phyloP scores from a whole-genome alignment of 2,888 invertebrate species.

The Cerastis leucographa region DNA sequence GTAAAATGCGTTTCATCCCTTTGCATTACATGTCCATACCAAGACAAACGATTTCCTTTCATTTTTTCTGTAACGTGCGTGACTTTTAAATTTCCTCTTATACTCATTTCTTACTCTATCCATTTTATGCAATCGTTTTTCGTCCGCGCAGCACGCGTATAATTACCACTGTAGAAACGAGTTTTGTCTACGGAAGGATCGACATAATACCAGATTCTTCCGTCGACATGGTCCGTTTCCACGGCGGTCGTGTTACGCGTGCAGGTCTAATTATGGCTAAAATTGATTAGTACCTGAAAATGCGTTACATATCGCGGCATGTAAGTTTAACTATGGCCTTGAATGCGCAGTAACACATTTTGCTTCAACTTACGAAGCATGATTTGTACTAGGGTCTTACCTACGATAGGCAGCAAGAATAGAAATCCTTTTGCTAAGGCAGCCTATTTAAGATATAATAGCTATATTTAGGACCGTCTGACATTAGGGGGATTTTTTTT shows the following conservation, averaged over 20 bases:
- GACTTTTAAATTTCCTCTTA: no score
- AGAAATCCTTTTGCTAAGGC: background rate
- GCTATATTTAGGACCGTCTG: background rate
- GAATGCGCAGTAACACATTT: background rate
- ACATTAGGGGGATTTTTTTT: background rate
- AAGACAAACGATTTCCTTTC: no score
- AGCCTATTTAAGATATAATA: slow-evolving; percentile 8
- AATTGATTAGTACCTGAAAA: background rate
- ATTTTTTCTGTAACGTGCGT: no score
- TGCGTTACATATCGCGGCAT: background rate
- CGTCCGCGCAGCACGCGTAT: no score
- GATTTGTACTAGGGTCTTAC: background rate
- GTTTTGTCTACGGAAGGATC: no score
- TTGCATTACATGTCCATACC: no score
- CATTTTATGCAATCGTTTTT: no score
- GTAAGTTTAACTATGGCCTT: background rate
- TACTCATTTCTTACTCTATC: no score
- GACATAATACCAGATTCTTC: no score
- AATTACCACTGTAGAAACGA: no score
- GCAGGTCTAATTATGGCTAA: background rate
- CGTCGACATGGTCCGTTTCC: no score
- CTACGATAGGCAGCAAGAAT: slow-evolving; percentile 26
- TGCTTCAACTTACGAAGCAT: background rate
- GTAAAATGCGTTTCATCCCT: no score
- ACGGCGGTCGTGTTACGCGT: background rate